Conservation (phyloP, 2,113 vertebrate genomes). For the Nothobranchius kuhntae region DNA sequence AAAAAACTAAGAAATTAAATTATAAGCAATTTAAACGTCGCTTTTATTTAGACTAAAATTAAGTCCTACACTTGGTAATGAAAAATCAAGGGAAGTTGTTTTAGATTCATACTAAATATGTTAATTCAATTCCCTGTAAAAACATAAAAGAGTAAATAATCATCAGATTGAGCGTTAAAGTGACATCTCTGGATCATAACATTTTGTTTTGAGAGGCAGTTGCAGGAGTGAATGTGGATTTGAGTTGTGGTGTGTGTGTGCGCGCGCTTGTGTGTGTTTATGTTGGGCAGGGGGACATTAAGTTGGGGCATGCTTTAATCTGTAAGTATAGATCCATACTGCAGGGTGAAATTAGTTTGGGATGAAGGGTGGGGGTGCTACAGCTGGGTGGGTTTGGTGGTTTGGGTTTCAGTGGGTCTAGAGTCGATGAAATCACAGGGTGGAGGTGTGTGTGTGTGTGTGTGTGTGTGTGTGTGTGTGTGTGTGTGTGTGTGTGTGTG, state of each 20-base stretch:
- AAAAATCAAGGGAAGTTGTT: neutral
- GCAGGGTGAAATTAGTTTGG: constrained; percentile 25
- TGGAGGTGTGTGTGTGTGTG: neutral
- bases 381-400: too few relatives aligned
- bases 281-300: neutral
- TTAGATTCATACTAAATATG: neutral
- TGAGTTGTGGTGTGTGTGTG: neutral
- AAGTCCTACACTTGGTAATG: neutral
- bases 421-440: constrained; percentile 29
- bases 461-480: too few relatives aligned
- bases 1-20: neutral
- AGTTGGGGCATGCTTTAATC: constrained; percentile 8
- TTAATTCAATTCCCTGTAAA: neutral
- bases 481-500: too few relatives aligned
- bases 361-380: constrained; percentile 8
- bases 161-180: neutral
- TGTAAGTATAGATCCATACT: constrained; percentile 8
- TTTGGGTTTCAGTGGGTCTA: constrained; percentile 23
- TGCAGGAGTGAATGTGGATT: too few relatives aligned
- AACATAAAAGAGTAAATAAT: neutral
- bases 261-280: neutral
- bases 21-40: neutral
- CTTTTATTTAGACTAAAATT: neutral
- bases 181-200: neutral
- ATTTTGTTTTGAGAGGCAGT: too few relatives aligned